These are phyloP conservation scores for Seira sanloemensis DNA, from an alignment of 2,888 invertebrate genomes.

Conservation along the genomic window DNA sequence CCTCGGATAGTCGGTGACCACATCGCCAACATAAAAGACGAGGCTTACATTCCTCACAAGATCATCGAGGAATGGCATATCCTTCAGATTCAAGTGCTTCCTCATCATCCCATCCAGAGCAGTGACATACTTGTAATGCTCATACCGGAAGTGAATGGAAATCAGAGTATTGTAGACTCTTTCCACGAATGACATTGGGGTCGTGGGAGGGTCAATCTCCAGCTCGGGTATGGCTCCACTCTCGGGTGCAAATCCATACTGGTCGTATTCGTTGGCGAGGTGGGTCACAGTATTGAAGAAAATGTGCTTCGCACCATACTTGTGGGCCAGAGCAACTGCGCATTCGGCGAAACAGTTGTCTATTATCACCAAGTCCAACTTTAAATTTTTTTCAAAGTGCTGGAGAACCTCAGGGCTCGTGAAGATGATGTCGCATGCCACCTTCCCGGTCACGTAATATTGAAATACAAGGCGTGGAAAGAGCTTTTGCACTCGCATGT, in stretches of 20 bases:
- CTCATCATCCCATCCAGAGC: neutral
- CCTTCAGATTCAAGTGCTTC: neutral
- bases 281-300: conserved; percentile 45
- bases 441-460: neutral
- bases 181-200: conserved; percentile 29
- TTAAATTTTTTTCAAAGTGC: neutral
- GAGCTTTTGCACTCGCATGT: neutral
- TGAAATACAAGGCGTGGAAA: neutral
- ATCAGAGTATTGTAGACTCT: conserved; percentile 24
- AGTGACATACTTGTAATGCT: neutral
- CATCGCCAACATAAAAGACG: conserved; percentile 22
- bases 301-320: conserved; percentile 43
- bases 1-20: conserved; percentile 20
- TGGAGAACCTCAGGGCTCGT: neutral
- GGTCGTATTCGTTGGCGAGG: conserved; percentile 37
- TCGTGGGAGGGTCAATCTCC: neutral
- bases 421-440: neutral
- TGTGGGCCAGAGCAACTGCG: conserved; percentile 47
- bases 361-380: conserved; percentile 55
- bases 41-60: conserved; percentile 18
- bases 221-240: conserved; percentile 56
- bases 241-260: conserved; percentile 46
- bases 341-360: conserved; percentile 59
- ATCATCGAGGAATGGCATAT: neutral
- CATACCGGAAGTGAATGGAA: conserved; percentile 17